Evolutionary conservation across 2,888 invertebrate genomes (phyloP), one percentile per base, ranked within the genome.

Genomic region (Caenorhabditis sinica): DNA sequence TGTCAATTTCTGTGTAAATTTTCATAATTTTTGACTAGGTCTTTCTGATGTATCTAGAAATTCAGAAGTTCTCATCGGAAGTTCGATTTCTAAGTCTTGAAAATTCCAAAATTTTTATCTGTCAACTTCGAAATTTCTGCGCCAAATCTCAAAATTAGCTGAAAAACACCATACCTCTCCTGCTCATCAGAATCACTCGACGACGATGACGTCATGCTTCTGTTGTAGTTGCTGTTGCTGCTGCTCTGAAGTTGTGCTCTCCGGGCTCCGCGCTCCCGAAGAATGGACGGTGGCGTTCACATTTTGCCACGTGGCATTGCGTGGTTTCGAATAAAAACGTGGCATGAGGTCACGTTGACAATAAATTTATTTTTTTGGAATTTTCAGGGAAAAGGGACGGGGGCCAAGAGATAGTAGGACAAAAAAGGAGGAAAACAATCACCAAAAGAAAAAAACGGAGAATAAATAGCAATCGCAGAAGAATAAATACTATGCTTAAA

Each of bases 401-500:
- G 11, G 49, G 51, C 30, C 60, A 25, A 65, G 4, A 2, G 43
- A n/a, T 45, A 36, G 43, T 25, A 30, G 33, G 30, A 23, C 3
- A 40, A 23, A 20, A 40, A 40, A 40, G 20, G 17, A 20, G 58
- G 13, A 33, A 43, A 53, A 20, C 53, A 28, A 23, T 28, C 25
- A 73, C 30, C 45, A 36, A 30, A 11, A 30, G 28, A 23, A 60
- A 49, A 33, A 61, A n/a, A 33, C 9, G 40, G n/a, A 8, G 17
- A 76, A 76, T 69, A 73, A 69, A 68, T 66, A 60, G n/a, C 51
- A 25, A 45, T 20, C 13, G 20, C n/a, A n/a, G n/a, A 36, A 66
- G 43, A 74, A 74, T 65, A 73, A 81, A 74, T 74, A 74, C 63
- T 68, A 81, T 61, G 60, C 73, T 56, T 66, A 40, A 66, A 45